A percentile compares a stretch with the other conserved stretches of the same genome.
Evolutionary conservation across 2,113 vertebrate species (phyloP).

Genomic region (Callopanchax toddi): DNA sequence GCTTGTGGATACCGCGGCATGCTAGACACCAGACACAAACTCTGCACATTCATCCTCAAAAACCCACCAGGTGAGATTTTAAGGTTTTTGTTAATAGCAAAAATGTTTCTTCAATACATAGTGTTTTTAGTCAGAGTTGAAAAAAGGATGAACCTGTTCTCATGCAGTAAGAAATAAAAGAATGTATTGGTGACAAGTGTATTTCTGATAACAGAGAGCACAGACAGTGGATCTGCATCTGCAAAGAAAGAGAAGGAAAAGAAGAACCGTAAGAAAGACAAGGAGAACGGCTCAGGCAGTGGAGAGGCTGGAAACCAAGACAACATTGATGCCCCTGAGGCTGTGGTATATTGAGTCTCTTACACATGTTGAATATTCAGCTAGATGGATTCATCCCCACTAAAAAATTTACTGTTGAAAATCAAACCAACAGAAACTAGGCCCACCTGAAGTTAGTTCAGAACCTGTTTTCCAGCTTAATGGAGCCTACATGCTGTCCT

Average conservation of each 20-base stretch:
- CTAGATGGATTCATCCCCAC: no score
- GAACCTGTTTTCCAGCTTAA: no score
- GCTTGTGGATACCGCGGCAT: conserved; percentile 98
- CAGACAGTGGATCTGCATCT: conserved; percentile 87
- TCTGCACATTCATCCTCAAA: conserved; percentile 99
- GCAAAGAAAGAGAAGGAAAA: conserved; percentile 97
- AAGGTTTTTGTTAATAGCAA: no score
- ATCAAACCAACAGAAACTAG: no score
- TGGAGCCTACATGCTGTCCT: no score
- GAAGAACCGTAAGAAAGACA: conserved; percentile 97
- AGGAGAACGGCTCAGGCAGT: conserved; percentile 95
- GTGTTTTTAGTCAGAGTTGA: neutral
- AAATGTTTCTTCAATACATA: neutral
- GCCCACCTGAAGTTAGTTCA: no score
- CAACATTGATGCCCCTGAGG: conserved; percentile 88
- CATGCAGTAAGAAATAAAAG: no score
- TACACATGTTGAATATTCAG: neutral
- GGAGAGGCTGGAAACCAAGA: conserved; percentile 85
- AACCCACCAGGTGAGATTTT: conserved; percentile 93
- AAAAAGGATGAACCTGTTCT: no score
- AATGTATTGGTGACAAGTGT: neutral
- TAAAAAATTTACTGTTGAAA: no score
- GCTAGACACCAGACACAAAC: conserved; percentile 99
- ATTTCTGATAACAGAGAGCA: conserved; percentile 79
- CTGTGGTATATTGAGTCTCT: conserved; percentile 79